A percentile compares a stretch with the other conserved stretches of the same genome.
Conservation (phyloP, 2,113 vertebrate genomes). For the Tonatia bakeri region DNA sequence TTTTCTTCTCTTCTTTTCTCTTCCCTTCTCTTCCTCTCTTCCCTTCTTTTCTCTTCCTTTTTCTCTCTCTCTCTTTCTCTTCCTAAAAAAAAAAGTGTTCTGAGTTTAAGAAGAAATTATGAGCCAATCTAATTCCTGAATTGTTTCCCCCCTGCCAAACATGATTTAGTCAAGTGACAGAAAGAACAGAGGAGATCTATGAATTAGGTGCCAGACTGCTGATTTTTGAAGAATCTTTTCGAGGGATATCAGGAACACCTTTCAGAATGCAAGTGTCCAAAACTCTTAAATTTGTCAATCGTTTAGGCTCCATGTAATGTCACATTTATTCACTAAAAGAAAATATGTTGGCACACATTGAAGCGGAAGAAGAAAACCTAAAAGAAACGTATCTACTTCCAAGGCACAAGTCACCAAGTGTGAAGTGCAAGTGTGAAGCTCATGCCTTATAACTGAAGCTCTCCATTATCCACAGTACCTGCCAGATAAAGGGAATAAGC, state of each 20-base stretch:
- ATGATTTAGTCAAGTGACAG: conserved; percentile 81
- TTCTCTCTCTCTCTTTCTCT: no score
- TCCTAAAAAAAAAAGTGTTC: conserved; percentile 78
- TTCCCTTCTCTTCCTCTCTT: no score
- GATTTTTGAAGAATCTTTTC: conserved; percentile 83
- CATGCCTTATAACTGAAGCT: conserved; percentile 68
- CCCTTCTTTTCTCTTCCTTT: no score
- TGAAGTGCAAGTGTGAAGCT: conserved; percentile 72
- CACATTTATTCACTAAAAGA: conserved; percentile 79
- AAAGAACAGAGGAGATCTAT: conserved; percentile 79
- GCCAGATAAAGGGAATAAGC: conserved; percentile 84
- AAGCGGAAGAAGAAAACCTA: conserved; percentile 82
- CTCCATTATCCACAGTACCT: conserved; percentile 83
- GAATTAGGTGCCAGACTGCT: conserved; percentile 77
- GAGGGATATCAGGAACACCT: conserved; percentile 81
- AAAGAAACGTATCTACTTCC: conserved; percentile 75
- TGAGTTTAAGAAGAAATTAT: conserved; percentile 90
- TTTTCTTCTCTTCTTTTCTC: no score
- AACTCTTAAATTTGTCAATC: conserved; percentile 82
- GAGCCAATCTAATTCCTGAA: conserved; percentile 88
- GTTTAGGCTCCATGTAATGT: conserved; percentile 78
- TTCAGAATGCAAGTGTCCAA: conserved; percentile 78
- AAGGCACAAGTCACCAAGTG: conserved; percentile 41
- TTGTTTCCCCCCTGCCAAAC: conserved; percentile 85
- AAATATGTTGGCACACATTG: conserved; percentile 82